Conservation (phyloP, 2,888 invertebrate genomes). For the Sarcophaga rosellei region DNA sequence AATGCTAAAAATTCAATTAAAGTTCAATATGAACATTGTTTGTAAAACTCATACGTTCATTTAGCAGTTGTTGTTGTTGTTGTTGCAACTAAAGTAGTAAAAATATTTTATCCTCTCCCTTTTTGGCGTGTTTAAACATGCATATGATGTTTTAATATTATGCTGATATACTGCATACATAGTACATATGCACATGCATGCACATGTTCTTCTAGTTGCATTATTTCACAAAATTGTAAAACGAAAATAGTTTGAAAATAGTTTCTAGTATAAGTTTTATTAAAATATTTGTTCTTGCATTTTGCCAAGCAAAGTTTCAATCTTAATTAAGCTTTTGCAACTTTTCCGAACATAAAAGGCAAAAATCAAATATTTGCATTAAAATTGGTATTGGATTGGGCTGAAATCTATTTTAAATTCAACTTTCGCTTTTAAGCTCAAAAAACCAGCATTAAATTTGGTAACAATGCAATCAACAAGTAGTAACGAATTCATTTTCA, state of each 20-base stretch:
- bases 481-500: no score
- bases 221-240: conserved; percentile 19
- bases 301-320: no score
- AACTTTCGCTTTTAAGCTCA: no score
- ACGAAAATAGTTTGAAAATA: conserved; percentile 35
- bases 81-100: background rate
- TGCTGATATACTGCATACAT: conserved; percentile 31
- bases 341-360: no score
- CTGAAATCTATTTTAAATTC: no score
- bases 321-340: no score
- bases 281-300: conserved; percentile 21
- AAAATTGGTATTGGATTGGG: no score
- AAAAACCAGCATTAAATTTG: no score
- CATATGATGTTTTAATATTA: conserved; percentile 58
- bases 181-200: no score
- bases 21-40: conserved; percentile 60
- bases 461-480: no score
- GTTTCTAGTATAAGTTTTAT: conserved; percentile 45
- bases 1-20: conserved; percentile 52
- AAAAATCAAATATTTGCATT: no score
- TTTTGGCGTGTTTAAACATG: conserved; percentile 61
- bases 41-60: conserved; percentile 11
- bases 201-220: background rate
- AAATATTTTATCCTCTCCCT: conserved; percentile 31
- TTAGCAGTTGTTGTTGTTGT: background rate